Percentiles rank a stretch among this genome's conserved stretches.
These are phyloP conservation scores for Drosophila meridionalis DNA, from an alignment of 2,888 invertebrate species.

Conservation along the genomic window DNA sequence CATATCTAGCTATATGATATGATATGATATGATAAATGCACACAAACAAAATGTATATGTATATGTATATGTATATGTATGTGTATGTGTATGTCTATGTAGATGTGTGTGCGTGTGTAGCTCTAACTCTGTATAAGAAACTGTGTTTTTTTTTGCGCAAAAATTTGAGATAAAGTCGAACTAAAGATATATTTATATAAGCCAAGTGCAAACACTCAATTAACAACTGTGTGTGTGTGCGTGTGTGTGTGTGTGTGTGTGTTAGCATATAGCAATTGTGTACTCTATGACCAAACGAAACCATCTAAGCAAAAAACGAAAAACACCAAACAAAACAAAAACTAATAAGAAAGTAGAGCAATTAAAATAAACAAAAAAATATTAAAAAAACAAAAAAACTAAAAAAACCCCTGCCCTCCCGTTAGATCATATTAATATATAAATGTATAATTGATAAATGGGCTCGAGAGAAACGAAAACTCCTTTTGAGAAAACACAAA, in stretches of 20 bases:
- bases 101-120: constrained; percentile 3
- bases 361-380: constrained; percentile 3
- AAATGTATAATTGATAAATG: constrained; percentile 5
- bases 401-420: not conserved
- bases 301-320: constrained; percentile 21
- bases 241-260: constrained; percentile 8
- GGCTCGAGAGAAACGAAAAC: constrained; percentile 15
- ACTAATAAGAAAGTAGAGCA: constrained; percentile 9
- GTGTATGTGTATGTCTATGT: constrained; percentile 3
- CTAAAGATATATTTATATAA: not conserved
- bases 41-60: constrained; percentile 6
- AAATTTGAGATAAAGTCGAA: not conserved
- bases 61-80: constrained; percentile 7
- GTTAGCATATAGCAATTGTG: constrained; percentile 3
- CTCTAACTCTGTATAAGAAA: constrained; percentile 2
- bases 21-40: constrained; percentile 10
- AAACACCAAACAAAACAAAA: constrained; percentile 7
- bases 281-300: constrained; percentile 48
- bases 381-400: not conserved
- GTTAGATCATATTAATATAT: constrained; percentile 1
- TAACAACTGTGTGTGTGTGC: constrained; percentile 5
- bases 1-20: constrained; percentile 23
- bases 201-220: constrained; percentile 6
- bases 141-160: not conserved
- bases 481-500: constrained; percentile 15